These are phyloP conservation scores for Vanacampus margaritifer DNA, from an alignment of 2,113 vertebrate species.

Conservation along the genomic window DNA sequence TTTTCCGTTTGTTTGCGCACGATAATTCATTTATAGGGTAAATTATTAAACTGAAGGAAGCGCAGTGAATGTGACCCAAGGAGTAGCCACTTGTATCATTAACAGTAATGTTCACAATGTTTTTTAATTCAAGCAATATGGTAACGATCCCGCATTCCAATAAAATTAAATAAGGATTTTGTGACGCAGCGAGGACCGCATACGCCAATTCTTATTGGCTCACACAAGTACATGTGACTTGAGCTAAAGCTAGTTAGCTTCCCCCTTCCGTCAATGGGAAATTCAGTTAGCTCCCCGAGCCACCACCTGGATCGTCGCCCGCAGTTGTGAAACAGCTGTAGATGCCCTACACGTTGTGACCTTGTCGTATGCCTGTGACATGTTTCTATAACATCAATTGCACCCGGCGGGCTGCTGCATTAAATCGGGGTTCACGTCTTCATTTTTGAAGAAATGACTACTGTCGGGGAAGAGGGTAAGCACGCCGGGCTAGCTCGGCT, in stretches of 20 bases:
- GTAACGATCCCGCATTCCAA: no score
- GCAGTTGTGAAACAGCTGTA: neutral
- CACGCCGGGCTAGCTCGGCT: slow-evolving; percentile 19
- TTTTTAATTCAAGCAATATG: no score
- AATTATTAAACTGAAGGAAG: no score
- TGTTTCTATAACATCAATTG: neutral
- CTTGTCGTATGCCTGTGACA: neutral
- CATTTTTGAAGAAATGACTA: slow-evolving; percentile 43
- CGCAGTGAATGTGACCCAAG: no score
- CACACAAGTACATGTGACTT: no score
- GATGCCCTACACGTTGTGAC: neutral
- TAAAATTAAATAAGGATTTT: no score
- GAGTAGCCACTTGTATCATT: no score
- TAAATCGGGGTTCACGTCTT: neutral
- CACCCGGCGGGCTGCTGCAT: neutral
- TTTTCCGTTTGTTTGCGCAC: neutral
- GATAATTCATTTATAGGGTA: neutral
- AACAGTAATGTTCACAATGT: no score
- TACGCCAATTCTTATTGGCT: no score
- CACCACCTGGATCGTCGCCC: neutral
- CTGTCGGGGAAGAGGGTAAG: slow-evolving; percentile 53
- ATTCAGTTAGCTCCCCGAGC: neutral
- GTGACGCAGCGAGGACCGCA: no score
- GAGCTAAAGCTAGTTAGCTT: no score
- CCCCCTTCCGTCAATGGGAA: no score